These are phyloP conservation scores for honey bee (Apis mellifera) DNA, from an alignment of 1,140 invertebrate species.

Conservation along the genomic window Amel_HAv3.1 CM009945.2:6838501-6839000, in stretches of 20 bases:
- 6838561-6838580: not conserved
- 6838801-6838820: no score
- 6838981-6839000: slow-evolving; percentile 15
- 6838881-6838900: not conserved
- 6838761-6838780: no score
- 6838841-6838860: not conserved
- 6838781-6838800: no score
- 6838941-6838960: slow-evolving; percentile 14
- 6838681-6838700: not conserved
- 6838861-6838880: not conserved
- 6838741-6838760: not conserved
- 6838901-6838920: slow-evolving; percentile 1
- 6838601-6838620: slow-evolving; percentile 18
- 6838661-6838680: slow-evolving; percentile 9
- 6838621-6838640: slow-evolving; percentile 7
- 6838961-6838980: not conserved
- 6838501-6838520: not conserved
- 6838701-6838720: no score
- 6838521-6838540: not conserved
- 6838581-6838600: slow-evolving; percentile 24
- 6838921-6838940: not conserved
- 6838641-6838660: slow-evolving; percentile 20
- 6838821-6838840: not conserved
- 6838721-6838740: not conserved
- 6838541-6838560: not conserved